Evolutionary conservation across 2,888 invertebrate genomes (phyloP), one percentile per base, ranked within the genome.

Genomic region (Oscheius sp.): DNA sequence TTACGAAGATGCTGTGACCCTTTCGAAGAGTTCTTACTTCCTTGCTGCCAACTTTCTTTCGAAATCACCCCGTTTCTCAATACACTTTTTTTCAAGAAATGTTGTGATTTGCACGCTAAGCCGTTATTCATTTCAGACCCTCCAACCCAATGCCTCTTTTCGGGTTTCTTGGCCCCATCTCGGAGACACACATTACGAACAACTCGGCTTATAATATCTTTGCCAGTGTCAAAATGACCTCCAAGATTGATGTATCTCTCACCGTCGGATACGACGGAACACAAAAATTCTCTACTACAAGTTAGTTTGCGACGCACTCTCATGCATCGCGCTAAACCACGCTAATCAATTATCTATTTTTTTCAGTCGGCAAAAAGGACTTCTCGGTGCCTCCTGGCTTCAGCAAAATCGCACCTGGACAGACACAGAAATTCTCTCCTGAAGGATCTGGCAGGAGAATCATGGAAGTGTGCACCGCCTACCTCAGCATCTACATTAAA

Each of bases 401-500:
- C 57, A 57, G n/a, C 57, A 57, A 57, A 57, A 57, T 57, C 57
- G 57, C n/a, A 0, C 57, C 57, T 57, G n/a, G 57, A 7, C 57
- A 57, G 57, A 57, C 1, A 1, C 57, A 57, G 57, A 57, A 57
- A 57, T 57, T 57, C 29, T 57, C 57, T 57, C 57, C 57, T 21
- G 57, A 57, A n/a, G 57, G 57, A 57, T 7, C n/a, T 57, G 57
- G 57, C n/a, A 57, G 57, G 21, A 57, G 57, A 57, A 57, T 57
- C 57, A n/a, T 57, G 57, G 57, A 57, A 57, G 57, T 57, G 57
- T 57, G 57, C 57, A 57, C 57, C 57, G 57, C n/a, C 57, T 57
- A 57, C 57, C 57, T 57, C 57, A 57, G 57, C 57, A 57, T 57
- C 57, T 57, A 57, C 57, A 57, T 57, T 57, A 7, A 57, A 57